Evolutionary conservation across 1,140 invertebrate species (phyloP), one percentile per base, ranked within the genome.

Genomic region (Drosophila fuyamai): DNA sequence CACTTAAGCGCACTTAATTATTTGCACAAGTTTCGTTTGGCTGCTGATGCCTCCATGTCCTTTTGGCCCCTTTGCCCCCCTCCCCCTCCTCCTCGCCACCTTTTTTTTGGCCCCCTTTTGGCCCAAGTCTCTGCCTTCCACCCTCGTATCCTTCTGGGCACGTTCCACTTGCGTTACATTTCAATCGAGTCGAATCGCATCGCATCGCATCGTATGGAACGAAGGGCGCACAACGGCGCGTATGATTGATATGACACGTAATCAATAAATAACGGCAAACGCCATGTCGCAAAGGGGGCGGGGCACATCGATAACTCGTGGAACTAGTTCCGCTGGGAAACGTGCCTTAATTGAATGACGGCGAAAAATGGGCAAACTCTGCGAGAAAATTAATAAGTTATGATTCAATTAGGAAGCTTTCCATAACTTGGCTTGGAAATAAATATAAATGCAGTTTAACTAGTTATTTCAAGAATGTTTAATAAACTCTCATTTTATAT

Each of bases 1-100:
- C 83, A 89, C 83, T 88, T 88, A 88, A 88, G 83, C 84, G 84
- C 84, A 88, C 83, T 89, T 88, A 88, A 88, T 88, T 88, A 88
- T 88, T 88, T 89, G 83, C 84, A 80, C 79, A 83, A 88, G 83
- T 88, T 89, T 79, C 66, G 83, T 63, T 74, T 27, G 61, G 65
- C 74, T 59, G 60, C 56, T 58, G 54, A 54, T 55, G 60, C 40
- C 27, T 16, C 5, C 27, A 43, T 32, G 61, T 29, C 40, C 1
- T 16, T 14, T 32, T 9, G 14, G 29, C 18, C 29, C 38, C 36
- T 36, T 75, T 36, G 50, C 5, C 3, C 43, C 32, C 29, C 36
- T 48, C 14, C 13, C 29, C 7, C 10, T 3, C 10, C 40, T 38
- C 23, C 0, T 12, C 23, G 6, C 29, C 29, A 6, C 29, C 5